Percentiles rank a stretch among this genome's conserved stretches.
These are phyloP conservation scores for Haplotaxodon microlepis DNA, from an alignment of 2,113 vertebrate species.

Conservation along the genomic window DNA sequence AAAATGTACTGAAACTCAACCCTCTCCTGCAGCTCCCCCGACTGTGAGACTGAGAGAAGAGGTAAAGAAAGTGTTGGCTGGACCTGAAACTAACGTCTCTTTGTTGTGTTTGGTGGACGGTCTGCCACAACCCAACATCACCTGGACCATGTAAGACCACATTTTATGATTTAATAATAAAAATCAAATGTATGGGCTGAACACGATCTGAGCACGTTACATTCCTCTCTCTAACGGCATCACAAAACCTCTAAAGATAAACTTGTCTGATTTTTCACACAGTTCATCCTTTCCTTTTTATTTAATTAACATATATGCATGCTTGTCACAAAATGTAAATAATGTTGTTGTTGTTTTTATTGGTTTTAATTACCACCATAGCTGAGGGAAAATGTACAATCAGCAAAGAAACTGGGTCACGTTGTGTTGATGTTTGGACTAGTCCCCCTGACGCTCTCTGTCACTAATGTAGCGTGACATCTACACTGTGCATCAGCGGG, in stretches of 20 bases:
- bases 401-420: background rate
- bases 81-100: slow-evolving; percentile 54
- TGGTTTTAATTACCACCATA: background rate
- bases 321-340: background rate
- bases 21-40: slow-evolving; percentile 48
- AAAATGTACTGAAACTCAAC: background rate
- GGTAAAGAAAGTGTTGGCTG: slow-evolving; percentile 50
- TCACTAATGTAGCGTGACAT: background rate
- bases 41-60: slow-evolving; percentile 25
- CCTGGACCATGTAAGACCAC: slow-evolving; percentile 61
- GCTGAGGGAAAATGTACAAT: background rate
- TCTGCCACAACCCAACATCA: slow-evolving; percentile 59
- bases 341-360: background rate
- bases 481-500: background rate
- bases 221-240: background rate
- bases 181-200: background rate
- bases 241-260: background rate
- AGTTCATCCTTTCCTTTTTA: background rate
- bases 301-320: background rate
- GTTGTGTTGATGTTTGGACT: background rate
- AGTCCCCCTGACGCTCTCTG: background rate
- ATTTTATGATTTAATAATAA: background rate
- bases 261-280: background rate
- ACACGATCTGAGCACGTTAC: background rate
- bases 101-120: slow-evolving; percentile 65